Percentiles rank a stretch among this genome's conserved stretches.
phyloP scores from a whole-genome alignment of 2,113 vertebrate genomes.

The Equus quagga region DNA sequence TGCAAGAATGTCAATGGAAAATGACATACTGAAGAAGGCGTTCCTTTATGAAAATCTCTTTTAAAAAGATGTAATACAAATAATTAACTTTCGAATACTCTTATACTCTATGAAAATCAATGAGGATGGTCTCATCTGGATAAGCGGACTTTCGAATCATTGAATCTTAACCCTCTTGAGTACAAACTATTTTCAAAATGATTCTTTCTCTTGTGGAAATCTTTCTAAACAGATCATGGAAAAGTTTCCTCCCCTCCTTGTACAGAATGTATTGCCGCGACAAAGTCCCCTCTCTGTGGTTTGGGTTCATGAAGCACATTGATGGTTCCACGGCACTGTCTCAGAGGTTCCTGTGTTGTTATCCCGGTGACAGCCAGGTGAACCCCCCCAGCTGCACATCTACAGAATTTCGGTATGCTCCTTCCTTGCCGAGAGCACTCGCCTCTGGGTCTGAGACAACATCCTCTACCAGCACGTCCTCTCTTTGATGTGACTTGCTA shows the following conservation, averaged over 20 bases:
- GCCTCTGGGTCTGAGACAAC: neutral
- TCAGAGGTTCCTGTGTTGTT: neutral
- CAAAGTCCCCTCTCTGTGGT: neutral
- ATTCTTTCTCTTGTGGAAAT: neutral
- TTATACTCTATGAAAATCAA: neutral
- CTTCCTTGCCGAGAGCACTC: neutral
- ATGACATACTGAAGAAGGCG: neutral
- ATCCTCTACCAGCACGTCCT: neutral
- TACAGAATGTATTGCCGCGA: neutral
- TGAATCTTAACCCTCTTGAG: constrained; percentile 2
- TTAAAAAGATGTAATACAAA: neutral
- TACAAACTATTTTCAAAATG: neutral
- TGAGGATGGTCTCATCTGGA: neutral
- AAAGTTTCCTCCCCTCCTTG: neutral
- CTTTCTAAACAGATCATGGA: neutral
- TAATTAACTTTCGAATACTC: neutral
- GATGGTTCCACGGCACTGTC: neutral
- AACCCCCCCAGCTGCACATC: neutral
- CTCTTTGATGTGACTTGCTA: neutral
- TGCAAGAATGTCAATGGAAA: neutral
- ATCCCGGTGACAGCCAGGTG: neutral
- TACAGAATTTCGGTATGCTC: neutral
- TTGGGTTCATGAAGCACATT: neutral
- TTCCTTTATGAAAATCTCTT: neutral
- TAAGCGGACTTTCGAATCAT: neutral